Evolutionary conservation across 1,140 invertebrate genomes (phyloP).

Genomic region (Theocolax elegans): DNA sequence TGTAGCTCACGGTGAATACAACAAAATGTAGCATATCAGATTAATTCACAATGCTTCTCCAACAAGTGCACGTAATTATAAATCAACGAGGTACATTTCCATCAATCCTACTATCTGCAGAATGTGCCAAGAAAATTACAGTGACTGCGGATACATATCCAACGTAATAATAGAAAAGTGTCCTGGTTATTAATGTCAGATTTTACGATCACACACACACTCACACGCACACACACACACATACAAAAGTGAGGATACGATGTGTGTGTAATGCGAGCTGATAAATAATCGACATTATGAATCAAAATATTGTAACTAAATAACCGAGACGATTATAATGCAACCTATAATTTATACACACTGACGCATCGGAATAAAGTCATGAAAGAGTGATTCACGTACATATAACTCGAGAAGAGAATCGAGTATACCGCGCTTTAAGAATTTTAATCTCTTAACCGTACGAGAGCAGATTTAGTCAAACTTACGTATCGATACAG

Average conservation of each 20-base stretch:
- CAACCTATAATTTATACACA: conserved; percentile 11
- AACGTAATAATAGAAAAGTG: conserved; percentile 9
- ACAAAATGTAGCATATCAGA: too few relatives aligned
- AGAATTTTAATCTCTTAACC: conserved; percentile 23
- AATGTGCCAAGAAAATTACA: not conserved
- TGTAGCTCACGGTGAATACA: too few relatives aligned
- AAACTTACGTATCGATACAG: not conserved
- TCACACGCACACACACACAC: too few relatives aligned
- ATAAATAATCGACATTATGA: conserved; percentile 30
- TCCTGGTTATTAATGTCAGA: conserved; percentile 20
- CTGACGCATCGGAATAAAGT: conserved; percentile 35
- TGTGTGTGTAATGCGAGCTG: not conserved
- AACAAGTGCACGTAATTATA: not conserved
- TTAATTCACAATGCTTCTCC: not conserved
- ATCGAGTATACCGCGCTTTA: not conserved
- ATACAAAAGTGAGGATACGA: too few relatives aligned
- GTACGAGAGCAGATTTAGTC: not conserved
- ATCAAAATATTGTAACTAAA: conserved; percentile 14
- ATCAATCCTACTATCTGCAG: conserved; percentile 4
- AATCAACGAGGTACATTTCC: not conserved
- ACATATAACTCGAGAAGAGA: not conserved
- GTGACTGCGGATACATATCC: not conserved
- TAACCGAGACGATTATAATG: conserved; percentile 16
- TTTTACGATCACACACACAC: not conserved
- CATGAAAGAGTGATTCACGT: conserved; percentile 33